Evolutionary conservation across 2,797 vertebrate species (phyloP).

Genomic region (Crenuchus spilurus): DNA sequence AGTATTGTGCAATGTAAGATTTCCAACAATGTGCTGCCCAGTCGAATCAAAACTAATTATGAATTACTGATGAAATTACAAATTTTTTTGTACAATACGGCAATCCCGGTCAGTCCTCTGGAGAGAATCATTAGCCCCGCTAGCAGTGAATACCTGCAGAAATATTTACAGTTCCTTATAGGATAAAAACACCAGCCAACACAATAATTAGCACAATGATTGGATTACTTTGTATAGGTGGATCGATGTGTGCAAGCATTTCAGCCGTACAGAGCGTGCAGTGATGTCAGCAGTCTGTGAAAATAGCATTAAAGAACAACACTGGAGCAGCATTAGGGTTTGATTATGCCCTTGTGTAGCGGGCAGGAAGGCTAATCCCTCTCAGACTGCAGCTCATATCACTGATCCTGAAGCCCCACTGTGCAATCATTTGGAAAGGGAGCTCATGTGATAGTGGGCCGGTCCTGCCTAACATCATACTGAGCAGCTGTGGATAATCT

Average conservation of each 20-base stretch:
- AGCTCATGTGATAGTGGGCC: not conserved
- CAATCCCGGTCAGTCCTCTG: too few species aligned
- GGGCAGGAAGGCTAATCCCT: conserved; percentile 36
- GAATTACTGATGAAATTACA: not conserved
- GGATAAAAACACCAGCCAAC: not conserved
- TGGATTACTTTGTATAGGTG: conserved; percentile 26
- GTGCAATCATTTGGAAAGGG: conserved; percentile 12
- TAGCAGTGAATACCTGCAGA: conserved; percentile 5
- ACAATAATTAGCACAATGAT: conserved; percentile 33
- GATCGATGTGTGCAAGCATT: conserved; percentile 20
- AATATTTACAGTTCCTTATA: not conserved
- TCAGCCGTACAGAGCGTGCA: not conserved
- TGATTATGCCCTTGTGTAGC: conserved; percentile 36
- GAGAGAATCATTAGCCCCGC: not conserved
- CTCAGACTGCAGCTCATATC: conserved; percentile 23
- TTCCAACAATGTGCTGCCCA: not conserved
- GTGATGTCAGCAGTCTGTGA: conserved; percentile 10
- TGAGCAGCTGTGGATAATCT: not conserved
- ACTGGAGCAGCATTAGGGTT: conserved; percentile 14
- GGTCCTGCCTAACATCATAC: not conserved
- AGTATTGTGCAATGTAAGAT: not conserved
- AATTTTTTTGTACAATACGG: conserved; percentile 4
- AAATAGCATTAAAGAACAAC: conserved; percentile 13
- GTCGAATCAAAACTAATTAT: not conserved
- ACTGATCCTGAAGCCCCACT: conserved; percentile 11